Percentiles rank a stretch among this genome's conserved stretches.
phyloP scores from a whole-genome alignment of 2,888 invertebrate genomes.

The Deladenus siricidicola region DNA sequence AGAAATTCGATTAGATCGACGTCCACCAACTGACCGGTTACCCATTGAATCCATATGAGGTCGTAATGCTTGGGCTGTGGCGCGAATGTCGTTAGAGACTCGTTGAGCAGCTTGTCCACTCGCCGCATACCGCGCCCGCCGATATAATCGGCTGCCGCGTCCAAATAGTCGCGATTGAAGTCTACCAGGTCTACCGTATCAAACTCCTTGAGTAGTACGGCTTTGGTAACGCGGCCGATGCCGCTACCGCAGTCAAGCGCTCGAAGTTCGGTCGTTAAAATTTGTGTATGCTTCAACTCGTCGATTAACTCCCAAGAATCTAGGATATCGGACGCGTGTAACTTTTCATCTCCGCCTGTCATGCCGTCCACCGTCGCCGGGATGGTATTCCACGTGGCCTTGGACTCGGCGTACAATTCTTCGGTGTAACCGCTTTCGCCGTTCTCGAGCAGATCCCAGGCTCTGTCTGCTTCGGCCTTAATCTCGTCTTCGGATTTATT shows the following conservation, averaged over 20 bases:
- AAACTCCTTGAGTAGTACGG: conserved; percentile 72
- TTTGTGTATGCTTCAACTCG: too few species aligned
- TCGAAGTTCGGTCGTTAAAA: too few species aligned
- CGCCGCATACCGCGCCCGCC: conserved; percentile 24
- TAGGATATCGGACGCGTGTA: too few species aligned
- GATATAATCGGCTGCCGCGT: conserved; percentile 36
- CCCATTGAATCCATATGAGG: conserved; percentile 95
- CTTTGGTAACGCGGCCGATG: conserved; percentile 83
- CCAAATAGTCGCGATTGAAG: conserved; percentile 40
- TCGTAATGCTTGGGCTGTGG: conserved; percentile 70
- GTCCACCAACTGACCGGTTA: conserved; percentile 77
- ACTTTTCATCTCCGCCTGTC: too few species aligned
- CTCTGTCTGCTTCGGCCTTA: too few species aligned
- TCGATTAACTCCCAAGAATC: too few species aligned
- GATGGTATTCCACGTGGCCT: too few species aligned
- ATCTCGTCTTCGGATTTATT: too few species aligned
- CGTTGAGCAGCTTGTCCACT: conserved; percentile 38
- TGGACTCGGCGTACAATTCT: too few species aligned
- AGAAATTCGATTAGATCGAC: conserved; percentile 69
- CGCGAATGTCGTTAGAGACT: conserved; percentile 63
- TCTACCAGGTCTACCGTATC: conserved; percentile 57
- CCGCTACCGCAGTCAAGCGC: conserved; percentile 94
- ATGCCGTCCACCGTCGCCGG: too few species aligned
- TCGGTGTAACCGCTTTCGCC: too few species aligned
- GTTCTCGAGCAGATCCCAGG: too few species aligned